These are phyloP conservation scores for Istiophorus platypterus DNA, from an alignment of 2,113 vertebrate genomes.

Conservation along the genomic window DNA sequence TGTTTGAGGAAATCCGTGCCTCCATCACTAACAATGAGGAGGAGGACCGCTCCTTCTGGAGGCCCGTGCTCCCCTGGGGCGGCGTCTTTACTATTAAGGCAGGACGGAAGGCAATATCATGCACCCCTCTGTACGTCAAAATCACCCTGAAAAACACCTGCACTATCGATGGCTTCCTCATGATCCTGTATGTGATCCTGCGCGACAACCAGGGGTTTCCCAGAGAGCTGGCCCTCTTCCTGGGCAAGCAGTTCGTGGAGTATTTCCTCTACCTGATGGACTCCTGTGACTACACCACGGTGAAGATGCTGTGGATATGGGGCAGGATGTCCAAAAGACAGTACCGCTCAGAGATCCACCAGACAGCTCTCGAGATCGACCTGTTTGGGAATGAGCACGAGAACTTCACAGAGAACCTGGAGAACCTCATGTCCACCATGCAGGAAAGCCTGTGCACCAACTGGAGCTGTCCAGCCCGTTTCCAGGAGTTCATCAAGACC, in stretches of 20 bases:
- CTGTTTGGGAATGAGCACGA: slow-evolving; percentile 93
- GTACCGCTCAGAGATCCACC: slow-evolving; percentile 89
- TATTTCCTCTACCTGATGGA: slow-evolving; percentile 93
- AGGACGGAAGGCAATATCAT: slow-evolving; percentile 90
- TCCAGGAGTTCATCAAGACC: slow-evolving; percentile 85
- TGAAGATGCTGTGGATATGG: slow-evolving; percentile 94
- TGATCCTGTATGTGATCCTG: slow-evolving; percentile 92
- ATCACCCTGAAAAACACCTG: slow-evolving; percentile 92
- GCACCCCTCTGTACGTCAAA: slow-evolving; percentile 90
- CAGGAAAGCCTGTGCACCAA: slow-evolving; percentile 90
- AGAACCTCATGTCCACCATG: slow-evolving; percentile 90
- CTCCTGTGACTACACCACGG: slow-evolving; percentile 90
- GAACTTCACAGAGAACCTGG: slow-evolving; percentile 92
- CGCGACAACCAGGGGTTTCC: slow-evolving; percentile 89
- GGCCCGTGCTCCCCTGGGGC: slow-evolving; percentile 92
- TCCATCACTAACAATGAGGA: slow-evolving; percentile 90
- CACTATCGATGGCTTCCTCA: slow-evolving; percentile 93
- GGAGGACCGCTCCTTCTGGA: slow-evolving; percentile 91
- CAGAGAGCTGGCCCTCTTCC: slow-evolving; percentile 87
- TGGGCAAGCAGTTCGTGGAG: slow-evolving; percentile 90
- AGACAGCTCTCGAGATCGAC: slow-evolving; percentile 89
- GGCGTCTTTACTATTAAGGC: slow-evolving; percentile 91
- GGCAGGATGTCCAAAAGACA: slow-evolving; percentile 92
- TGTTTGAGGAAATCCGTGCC: slow-evolving; percentile 93
- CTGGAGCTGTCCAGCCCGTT: slow-evolving; percentile 86